Conservation (phyloP, 2,797 vertebrate genomes). For the Phylloscopus collybita region DNA sequence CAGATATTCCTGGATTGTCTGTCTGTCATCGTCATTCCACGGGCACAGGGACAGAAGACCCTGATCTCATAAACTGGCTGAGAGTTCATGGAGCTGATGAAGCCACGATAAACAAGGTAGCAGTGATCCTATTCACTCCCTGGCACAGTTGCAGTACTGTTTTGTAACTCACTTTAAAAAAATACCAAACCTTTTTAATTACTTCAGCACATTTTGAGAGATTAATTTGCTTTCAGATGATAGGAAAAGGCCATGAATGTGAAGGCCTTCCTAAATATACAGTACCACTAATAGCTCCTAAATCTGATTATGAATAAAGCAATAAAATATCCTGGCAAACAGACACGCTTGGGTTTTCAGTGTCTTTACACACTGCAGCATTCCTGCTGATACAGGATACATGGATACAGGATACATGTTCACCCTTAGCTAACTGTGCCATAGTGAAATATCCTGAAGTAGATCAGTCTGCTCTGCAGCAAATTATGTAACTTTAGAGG, state of each 20-base stretch:
- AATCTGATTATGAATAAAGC: neutral
- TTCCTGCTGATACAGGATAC: neutral
- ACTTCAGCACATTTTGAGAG: neutral
- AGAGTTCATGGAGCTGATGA: conserved; percentile 86
- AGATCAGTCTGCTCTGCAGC: neutral
- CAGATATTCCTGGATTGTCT: conserved; percentile 81
- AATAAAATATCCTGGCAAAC: neutral
- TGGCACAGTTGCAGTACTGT: neutral
- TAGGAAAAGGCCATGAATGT: neutral
- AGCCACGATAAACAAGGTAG: conserved; percentile 89
- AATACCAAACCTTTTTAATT: neutral
- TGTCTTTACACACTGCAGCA: neutral
- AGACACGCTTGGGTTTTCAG: neutral
- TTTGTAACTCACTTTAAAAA: neutral
- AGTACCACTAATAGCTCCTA: neutral
- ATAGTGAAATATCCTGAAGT: neutral
- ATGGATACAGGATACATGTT: neutral
- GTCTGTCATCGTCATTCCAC: conserved; percentile 65
- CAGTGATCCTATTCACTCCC: neutral
- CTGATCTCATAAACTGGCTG: conserved; percentile 89
- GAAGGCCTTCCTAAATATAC: neutral
- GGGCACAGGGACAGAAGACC: conserved; percentile 72
- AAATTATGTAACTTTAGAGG: conserved; percentile 10
- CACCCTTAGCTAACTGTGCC: neutral
- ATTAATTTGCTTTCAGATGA: neutral